These are phyloP conservation scores for Busseola fusca DNA, from an alignment of 2,888 invertebrate species.

Conservation along the genomic window DNA sequence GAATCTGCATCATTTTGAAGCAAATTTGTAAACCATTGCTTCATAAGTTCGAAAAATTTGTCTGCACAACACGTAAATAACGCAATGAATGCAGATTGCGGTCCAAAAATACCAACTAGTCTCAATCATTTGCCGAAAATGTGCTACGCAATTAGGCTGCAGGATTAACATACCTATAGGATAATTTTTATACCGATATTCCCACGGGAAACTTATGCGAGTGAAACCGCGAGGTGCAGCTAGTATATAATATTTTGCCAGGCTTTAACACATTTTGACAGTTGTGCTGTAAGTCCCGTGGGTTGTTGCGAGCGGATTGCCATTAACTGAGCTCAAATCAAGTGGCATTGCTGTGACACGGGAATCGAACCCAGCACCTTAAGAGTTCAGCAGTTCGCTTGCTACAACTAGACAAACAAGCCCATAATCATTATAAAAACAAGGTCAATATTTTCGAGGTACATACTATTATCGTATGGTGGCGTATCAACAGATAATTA, in stretches of 20 bases:
- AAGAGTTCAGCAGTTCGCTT: not conserved
- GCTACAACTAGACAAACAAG: not conserved
- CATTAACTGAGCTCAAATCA: not conserved
- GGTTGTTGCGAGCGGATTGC: not conserved
- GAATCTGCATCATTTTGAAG: too few species aligned
- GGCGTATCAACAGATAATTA: slow-evolving; percentile 31
- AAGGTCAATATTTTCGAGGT: not conserved
- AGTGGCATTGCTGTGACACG: not conserved
- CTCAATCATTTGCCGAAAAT: too few species aligned
- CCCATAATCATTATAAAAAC: not conserved
- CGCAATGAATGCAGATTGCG: too few species aligned
- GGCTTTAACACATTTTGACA: not conserved
- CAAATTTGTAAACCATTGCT: too few species aligned
- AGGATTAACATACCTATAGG: too few species aligned
- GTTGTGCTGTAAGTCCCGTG: not conserved
- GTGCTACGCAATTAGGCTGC: too few species aligned
- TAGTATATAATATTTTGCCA: not conserved
- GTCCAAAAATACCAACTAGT: too few species aligned
- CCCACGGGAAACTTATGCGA: too few species aligned
- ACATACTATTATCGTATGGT: slow-evolving; percentile 6
- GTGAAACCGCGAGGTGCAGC: too few species aligned
- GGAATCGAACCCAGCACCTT: not conserved
- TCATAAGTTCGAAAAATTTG: too few species aligned
- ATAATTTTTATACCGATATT: too few species aligned
- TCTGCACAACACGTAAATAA: too few species aligned